Base-by-base conservation (phyloP, 23 tunicate genomes). In the Halocynthia roretzi region DNA sequence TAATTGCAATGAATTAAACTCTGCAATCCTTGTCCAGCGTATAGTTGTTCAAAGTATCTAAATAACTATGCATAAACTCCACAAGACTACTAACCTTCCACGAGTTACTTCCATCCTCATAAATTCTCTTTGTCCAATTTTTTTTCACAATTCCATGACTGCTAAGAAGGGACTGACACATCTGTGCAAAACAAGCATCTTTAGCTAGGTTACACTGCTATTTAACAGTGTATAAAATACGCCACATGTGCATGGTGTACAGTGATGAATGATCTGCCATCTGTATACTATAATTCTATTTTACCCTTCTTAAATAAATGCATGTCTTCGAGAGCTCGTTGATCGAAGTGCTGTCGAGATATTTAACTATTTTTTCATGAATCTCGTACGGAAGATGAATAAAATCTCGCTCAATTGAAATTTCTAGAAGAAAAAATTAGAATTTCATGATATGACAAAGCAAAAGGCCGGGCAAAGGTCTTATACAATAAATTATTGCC, bases 251-350 rank as follows among this genome's bases (percentile, higher is more conserved):
- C 4, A 31, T 31, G 44, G 44, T 31, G 4, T 31, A 0, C 4
- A 31, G 44, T 31, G 44, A 31, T 31, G 44, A 31, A 31, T 31
- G 44, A 4, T 31, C 4, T 4, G 44, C 44, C 4, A 31, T 31
- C 4, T 31, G 44, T 4, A 31, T 31, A 31, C 1, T 31, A 31
- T 31, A 31, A 31, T 31, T 31, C 44, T 31, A 31, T 31, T 20
- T 15, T 65, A 65, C 70, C 19, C 55, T 56, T 57, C 76, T 60
- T 67, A 90, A 62, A 70, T 78, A 79, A 17, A 19, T 11, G 64
- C 89, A 90, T n/a, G 89, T 90, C 69, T 68, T 63, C 8, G 83
- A 54, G 7, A 84, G 17, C 71, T 90, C 89, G 10, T 83, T 87
- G 15, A 90, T 20, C 53, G 93, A 63, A 70, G 79, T 84, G 62